These are phyloP conservation scores for Solen grandis DNA, from an alignment of 1,140 invertebrate species.

Conservation along the genomic window DNA sequence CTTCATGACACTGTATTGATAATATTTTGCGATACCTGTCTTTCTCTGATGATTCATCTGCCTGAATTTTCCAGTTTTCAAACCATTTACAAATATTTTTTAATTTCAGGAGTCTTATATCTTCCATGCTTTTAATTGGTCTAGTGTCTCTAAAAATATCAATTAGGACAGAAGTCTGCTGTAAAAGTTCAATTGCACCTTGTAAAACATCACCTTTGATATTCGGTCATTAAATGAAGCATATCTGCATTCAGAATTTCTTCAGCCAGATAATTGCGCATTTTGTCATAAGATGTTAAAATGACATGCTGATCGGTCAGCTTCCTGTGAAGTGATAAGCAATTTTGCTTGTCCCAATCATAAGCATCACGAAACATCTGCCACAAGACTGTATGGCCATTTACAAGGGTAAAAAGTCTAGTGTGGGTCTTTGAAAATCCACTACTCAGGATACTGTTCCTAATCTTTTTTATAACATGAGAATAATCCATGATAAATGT, in stretches of 20 bases:
- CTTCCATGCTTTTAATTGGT: too few relatives aligned
- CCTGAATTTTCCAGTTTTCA: too few relatives aligned
- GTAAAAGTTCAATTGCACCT: too few relatives aligned
- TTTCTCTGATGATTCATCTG: too few relatives aligned
- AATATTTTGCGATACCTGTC: too few relatives aligned
- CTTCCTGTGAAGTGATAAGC: conserved; percentile 19
- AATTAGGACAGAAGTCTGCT: too few relatives aligned
- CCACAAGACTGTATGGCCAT: not conserved
- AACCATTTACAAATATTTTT: too few relatives aligned
- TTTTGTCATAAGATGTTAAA: not conserved
- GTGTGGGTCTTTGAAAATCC: not conserved
- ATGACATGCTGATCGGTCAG: conserved; percentile 26
- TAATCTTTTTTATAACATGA: conserved; percentile 32
- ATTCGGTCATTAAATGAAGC: not conserved
- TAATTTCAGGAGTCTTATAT: too few relatives aligned
- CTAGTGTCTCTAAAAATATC: too few relatives aligned
- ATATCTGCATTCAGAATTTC: not conserved
- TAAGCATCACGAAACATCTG: conserved; percentile 17
- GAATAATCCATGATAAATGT: conserved; percentile 37
- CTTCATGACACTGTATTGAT: too few relatives aligned
- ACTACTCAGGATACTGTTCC: conserved; percentile 32
- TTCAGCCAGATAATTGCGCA: too few relatives aligned
- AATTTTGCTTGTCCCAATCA: conserved; percentile 19
- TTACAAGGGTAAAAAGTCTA: conserved; percentile 5
- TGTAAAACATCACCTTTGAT: too few relatives aligned